Conservation (phyloP, 2,797 vertebrate species). For the Discoglossus pictus region DNA sequence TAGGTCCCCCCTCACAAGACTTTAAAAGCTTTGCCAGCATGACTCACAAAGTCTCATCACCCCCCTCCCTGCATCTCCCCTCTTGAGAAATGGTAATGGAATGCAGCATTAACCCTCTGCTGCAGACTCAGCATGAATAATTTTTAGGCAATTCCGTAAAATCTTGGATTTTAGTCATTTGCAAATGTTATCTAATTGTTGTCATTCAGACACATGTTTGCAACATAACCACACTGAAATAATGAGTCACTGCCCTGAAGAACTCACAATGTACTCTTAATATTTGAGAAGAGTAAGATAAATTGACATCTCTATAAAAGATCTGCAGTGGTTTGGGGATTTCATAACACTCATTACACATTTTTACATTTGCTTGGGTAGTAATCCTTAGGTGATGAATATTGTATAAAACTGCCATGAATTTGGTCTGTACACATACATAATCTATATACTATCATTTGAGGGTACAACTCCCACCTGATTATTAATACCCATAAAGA, state of each 20-base stretch:
- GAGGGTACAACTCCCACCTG: no score
- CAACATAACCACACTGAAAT: not conserved
- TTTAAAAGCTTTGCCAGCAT: slow-evolving; percentile 42
- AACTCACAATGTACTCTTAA: not conserved
- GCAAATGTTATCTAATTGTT: slow-evolving; percentile 18
- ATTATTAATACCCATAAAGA: no score
- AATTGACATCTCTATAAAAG: no score
- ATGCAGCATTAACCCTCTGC: slow-evolving; percentile 41
- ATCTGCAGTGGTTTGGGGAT: no score
- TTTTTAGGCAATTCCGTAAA: slow-evolving; percentile 12
- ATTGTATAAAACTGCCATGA: no score
- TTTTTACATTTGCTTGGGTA: no score
- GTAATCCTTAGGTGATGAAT: no score
- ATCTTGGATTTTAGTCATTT: slow-evolving; percentile 21
- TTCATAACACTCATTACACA: no score
- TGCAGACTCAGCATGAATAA: slow-evolving; percentile 26
- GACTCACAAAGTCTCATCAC: slow-evolving; percentile 33
- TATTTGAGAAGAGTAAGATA: no score
- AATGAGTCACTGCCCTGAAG: slow-evolving; percentile 8
- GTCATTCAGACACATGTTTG: slow-evolving; percentile 12
- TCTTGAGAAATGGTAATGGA: slow-evolving; percentile 42
- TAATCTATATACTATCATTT: no score
- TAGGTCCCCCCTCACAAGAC: slow-evolving; percentile 29
- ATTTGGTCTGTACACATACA: no score
- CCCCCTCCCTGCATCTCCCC: slow-evolving; percentile 26